Conservation (phyloP, 2,113 vertebrate species). For the Marmota flaviventris region DNA sequence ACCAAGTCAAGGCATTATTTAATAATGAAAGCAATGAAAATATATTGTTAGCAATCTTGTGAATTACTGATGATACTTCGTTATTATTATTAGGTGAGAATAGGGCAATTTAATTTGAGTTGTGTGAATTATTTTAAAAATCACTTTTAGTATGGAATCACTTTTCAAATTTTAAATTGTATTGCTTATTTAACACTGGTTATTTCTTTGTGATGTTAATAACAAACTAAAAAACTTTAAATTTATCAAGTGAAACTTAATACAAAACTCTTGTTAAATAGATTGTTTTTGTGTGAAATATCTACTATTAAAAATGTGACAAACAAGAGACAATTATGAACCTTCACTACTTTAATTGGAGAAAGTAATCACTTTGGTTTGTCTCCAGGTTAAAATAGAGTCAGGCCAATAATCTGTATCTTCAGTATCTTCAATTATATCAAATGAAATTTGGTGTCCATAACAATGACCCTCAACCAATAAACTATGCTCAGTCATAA, state of each 20-base stretch:
- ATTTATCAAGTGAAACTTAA: neutral
- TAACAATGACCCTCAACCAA: conserved; percentile 5
- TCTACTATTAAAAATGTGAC: conserved; percentile 27
- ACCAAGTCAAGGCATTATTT: neutral
- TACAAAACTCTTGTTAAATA: neutral
- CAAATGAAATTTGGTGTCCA: neutral
- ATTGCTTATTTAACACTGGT: neutral
- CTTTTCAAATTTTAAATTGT: conserved; percentile 30
- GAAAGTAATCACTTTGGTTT: conserved; percentile 54
- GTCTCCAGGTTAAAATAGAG: conserved; percentile 39
- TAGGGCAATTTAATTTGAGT: neutral
- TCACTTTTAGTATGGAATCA: neutral
- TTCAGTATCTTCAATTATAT: conserved; percentile 31
- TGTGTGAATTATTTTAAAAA: neutral
- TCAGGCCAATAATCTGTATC: neutral
- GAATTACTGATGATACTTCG: neutral
- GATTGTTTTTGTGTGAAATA: neutral
- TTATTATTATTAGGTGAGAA: neutral
- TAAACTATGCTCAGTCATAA: neutral
- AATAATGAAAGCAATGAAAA: conserved; percentile 30
- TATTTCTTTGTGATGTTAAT: conserved; percentile 35
- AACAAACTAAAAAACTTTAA: conserved; percentile 38
- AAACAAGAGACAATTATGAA: conserved; percentile 21
- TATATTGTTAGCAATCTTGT: neutral
- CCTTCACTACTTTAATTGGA: conserved; percentile 47